Percentiles rank a stretch among this genome's conserved stretches.
Conservation (phyloP, 64 coral and sea anemone species). For the Pocillopora verrucosa region DNA sequence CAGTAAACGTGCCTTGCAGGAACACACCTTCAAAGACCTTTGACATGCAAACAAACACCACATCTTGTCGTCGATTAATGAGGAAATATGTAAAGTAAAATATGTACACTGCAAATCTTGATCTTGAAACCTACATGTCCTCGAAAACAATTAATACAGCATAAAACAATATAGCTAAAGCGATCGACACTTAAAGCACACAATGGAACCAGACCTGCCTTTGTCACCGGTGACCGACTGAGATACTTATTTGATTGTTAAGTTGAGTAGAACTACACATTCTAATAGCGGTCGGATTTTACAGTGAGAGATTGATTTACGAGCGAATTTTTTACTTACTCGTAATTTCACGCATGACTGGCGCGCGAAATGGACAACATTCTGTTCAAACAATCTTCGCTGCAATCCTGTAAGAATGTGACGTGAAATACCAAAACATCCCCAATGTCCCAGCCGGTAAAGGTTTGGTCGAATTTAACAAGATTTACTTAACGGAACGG, state of each 20-base stretch:
- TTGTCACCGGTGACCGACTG: slow-evolving; percentile 8
- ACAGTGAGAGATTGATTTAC: slow-evolving; percentile 31
- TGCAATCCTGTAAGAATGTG: neutral
- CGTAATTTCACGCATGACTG: slow-evolving; percentile 51
- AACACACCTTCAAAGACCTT: neutral
- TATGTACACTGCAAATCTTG: slow-evolving; percentile 18
- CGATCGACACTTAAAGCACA: slow-evolving; percentile 21
- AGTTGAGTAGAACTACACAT: neutral
- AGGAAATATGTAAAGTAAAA: slow-evolving; percentile 23
- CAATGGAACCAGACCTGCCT: slow-evolving; percentile 2
- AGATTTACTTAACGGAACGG: slow-evolving; percentile 18
- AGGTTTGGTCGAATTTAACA: neutral
- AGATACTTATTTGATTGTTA: neutral
- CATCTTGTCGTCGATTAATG: slow-evolving; percentile 21
- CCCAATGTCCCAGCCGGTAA: neutral
- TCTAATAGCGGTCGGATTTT: slow-evolving; percentile 13
- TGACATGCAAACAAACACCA: slow-evolving; percentile 22
- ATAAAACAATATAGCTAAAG: slow-evolving; percentile 6
- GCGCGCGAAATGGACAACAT: slow-evolving; percentile 25
- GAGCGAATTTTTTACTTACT: slow-evolving; percentile 19
- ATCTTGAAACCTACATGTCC: slow-evolving; percentile 42
- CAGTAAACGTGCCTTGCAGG: neutral
- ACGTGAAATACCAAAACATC: neutral
- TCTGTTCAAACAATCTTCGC: slow-evolving; percentile 41
- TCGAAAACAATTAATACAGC: slow-evolving; percentile 31